Percentiles rank a stretch among this genome's conserved stretches.
phyloP scores from a whole-genome alignment of 2,113 vertebrate genomes.

The Zosterops borbonicus region DNA sequence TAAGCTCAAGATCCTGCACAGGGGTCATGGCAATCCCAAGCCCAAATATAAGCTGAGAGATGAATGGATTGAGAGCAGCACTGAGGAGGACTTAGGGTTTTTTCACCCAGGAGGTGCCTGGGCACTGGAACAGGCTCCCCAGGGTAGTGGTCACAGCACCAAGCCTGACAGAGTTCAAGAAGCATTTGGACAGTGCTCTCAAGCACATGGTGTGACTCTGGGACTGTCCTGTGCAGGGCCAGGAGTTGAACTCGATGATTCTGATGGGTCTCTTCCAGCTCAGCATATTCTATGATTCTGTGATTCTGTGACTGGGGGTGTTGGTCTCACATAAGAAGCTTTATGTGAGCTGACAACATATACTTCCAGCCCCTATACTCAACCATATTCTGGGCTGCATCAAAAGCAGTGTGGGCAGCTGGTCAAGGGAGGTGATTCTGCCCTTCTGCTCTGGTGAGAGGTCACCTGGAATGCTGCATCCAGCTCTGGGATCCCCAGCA shows the following conservation, averaged over 20 bases:
- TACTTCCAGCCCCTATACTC: not conserved
- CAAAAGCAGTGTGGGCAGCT: not conserved
- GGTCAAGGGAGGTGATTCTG: not conserved
- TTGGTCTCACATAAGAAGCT: not conserved
- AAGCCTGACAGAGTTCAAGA: not conserved
- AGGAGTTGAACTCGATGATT: not conserved
- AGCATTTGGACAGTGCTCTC: not conserved
- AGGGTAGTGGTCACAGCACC: not conserved
- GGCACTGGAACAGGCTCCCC: not conserved
- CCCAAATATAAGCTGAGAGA: not conserved
- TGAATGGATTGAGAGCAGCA: not conserved
- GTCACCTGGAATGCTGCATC: not conserved
- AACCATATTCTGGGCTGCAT: fast-evolving
- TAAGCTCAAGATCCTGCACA: fast-evolving
- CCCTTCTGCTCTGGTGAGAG: not conserved
- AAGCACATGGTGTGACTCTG: not conserved
- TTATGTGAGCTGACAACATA: not conserved
- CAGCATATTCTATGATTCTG: not conserved
- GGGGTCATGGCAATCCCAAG: not conserved
- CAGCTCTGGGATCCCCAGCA: not conserved
- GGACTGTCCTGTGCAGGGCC: not conserved
- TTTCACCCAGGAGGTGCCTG: not conserved
- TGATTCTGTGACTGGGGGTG: not conserved
- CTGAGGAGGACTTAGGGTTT: not conserved
- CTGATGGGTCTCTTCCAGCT: not conserved